Evolutionary conservation across 2,797 vertebrate genomes (phyloP), one percentile per base, ranked within the genome.

Genomic region (Spondyliosoma cantharus): DNA sequence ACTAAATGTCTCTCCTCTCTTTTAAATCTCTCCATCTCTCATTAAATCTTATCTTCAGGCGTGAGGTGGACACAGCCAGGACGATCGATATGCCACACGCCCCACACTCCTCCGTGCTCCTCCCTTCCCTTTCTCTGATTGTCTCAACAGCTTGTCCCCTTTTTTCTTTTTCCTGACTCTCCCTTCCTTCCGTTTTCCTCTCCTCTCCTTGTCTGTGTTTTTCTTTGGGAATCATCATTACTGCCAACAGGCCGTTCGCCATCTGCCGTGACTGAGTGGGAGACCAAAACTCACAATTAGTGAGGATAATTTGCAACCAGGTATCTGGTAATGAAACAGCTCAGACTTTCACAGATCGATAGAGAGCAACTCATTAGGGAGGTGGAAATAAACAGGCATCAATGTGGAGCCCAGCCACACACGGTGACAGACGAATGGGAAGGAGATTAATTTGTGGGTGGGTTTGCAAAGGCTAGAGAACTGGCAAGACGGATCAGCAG

Each of bases 11-110:
- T 83, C 61, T 77, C 15, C n/a, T 57, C 61, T 67, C 46, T 27
- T 85, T 77, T 74, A 17, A 82, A 87, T 89, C 77, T 29, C 64
- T 73, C 65, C 57, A 85, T 92, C 87, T 90, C 87, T 93, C 86
- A 93, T 93, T 91, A 91, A 90, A 77, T 89, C 86, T 90, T 93
- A 89, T 93, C 88, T 91, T 74, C 72, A 84, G 82, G 82, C 67
- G 12, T 83, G 61, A 57, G 78, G 59, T 74, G 79, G 84, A 87
- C 69, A 56, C 45, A 62, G 68, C 50, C 58, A 27, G 70, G 64
- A 5, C 25, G 65, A 92, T 93, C 91, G 84, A 91, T 91, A 92
- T 67, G 72, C 74, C 78, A 66, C 71, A 68, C 19, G n/a, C 61
- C 50, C 20, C 48, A 6, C 69, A 9, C 42, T 75, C 52, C 60